Conservation (phyloP, 2,888 invertebrate genomes). For the Tetragonula carbonaria region DNA sequence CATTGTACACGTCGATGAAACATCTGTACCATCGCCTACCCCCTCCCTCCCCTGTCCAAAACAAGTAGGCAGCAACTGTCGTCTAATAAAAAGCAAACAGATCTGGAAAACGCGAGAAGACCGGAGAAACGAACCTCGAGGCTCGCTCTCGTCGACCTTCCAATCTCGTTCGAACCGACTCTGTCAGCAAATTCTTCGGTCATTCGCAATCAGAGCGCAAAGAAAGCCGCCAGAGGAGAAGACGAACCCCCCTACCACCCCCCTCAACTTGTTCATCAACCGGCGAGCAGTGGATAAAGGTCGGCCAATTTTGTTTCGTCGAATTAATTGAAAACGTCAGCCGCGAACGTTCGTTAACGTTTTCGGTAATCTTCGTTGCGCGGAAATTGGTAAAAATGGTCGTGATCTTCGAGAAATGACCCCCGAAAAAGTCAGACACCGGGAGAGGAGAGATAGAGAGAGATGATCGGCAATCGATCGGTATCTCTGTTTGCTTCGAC, state of each 20-base stretch:
- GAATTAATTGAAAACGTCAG: too few species aligned
- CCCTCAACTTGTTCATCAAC: constrained; percentile 7
- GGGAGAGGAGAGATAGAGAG: too few species aligned
- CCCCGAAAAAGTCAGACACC: constrained; percentile 8
- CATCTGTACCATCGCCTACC: too few species aligned
- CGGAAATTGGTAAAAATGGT: neutral
- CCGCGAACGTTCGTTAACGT: too few species aligned
- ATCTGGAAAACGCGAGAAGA: neutral
- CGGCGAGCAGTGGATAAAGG: constrained; percentile 20
- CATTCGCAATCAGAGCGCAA: constrained; percentile 19
- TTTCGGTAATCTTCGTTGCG: too few species aligned
- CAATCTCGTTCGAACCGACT: constrained; percentile 16
- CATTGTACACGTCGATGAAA: neutral
- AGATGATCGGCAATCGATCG: neutral
- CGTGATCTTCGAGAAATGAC: neutral
- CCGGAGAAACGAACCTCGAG: neutral
- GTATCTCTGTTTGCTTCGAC: constrained; percentile 65
- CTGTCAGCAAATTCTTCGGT: constrained; percentile 11
- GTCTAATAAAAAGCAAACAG: neutral
- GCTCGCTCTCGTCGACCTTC: constrained; percentile 3
- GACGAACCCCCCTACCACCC: too few species aligned
- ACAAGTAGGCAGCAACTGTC: neutral
- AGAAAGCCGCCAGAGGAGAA: constrained; percentile 27
- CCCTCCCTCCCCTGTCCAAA: too few species aligned
- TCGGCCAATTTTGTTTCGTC: constrained; percentile 36